These are phyloP conservation scores for Eupsilia transversa DNA, from an alignment of 2,888 invertebrate genomes.

Conservation along the genomic window DNA sequence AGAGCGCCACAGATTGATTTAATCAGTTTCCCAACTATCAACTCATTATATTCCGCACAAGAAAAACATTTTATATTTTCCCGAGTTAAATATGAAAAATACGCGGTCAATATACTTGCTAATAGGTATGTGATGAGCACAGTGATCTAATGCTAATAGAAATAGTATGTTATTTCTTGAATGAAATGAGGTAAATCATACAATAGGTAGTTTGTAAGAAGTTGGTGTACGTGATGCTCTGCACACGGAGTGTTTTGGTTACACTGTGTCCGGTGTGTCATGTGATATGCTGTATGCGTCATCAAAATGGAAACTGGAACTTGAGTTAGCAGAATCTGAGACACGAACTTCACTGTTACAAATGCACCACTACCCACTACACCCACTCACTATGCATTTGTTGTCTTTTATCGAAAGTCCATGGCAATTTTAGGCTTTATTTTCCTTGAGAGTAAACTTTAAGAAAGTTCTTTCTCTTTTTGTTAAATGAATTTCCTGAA, in stretches of 20 bases:
- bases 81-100: slow-evolving; percentile 1
- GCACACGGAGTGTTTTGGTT: slow-evolving; percentile 77
- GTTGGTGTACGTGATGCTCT: slow-evolving; percentile 75
- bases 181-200: slow-evolving; percentile 58
- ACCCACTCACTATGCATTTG: too few relatives aligned
- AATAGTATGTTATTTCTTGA: slow-evolving; percentile 39
- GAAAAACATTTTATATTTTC: slow-evolving; percentile 4
- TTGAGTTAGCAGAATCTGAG: slow-evolving; percentile 61
- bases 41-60: not conserved
- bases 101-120: slow-evolving; percentile 2
- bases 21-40: not conserved
- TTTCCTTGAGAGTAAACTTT: not conserved
- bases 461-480: not conserved
- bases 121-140: slow-evolving; percentile 17
- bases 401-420: slow-evolving; percentile 6
- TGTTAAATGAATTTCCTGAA: not conserved
- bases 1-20: slow-evolving; percentile 1
- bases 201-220: slow-evolving; percentile 56
- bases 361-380: slow-evolving; percentile 12
- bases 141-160: slow-evolving; percentile 30
- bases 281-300: slow-evolving; percentile 71
- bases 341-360: slow-evolving; percentile 41
- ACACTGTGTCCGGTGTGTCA: slow-evolving; percentile 78
- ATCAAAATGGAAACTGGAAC: slow-evolving; percentile 74
- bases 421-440: not conserved